Conservation (phyloP, 2,797 vertebrate genomes). For the Distichodus sexfasciatus region DNA sequence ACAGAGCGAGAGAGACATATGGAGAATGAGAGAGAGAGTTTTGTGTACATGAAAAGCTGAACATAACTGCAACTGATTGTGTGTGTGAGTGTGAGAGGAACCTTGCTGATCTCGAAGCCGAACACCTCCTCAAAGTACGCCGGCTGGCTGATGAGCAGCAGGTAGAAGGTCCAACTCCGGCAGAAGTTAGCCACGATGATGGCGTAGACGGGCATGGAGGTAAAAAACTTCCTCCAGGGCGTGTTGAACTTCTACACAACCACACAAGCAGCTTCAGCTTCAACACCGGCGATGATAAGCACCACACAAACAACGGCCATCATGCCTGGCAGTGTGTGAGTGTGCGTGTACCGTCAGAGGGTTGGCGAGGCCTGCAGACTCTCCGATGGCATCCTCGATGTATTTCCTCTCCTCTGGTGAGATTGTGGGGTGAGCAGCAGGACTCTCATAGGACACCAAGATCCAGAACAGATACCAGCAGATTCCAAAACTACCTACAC, state of each 20-base stretch:
- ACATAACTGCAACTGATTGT: no score
- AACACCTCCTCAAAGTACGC: slow-evolving; percentile 94
- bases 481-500: slow-evolving; percentile 83
- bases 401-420: slow-evolving; percentile 84
- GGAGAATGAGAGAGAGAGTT: no score
- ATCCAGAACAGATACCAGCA: slow-evolving; percentile 92
- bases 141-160: slow-evolving; percentile 91
- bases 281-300: not conserved
- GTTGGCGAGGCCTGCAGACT: slow-evolving; percentile 70
- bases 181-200: slow-evolving; percentile 95
- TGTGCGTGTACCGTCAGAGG: slow-evolving; percentile 70
- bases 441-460: slow-evolving; percentile 90
- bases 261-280: not conserved
- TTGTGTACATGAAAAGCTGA: no score
- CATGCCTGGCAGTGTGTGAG: not conserved
- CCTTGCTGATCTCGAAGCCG: slow-evolving; percentile 93
- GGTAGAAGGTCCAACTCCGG: slow-evolving; percentile 93
- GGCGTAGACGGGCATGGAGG: slow-evolving; percentile 92
- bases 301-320: not conserved
- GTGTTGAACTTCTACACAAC: slow-evolving; percentile 84
- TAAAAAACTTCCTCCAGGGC: slow-evolving; percentile 88
- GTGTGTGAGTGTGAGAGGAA: slow-evolving; percentile 43
- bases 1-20: no score
- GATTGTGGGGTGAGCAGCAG: slow-evolving; percentile 88
- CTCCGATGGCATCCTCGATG: slow-evolving; percentile 90